These are phyloP conservation scores for Gouania willdenowi DNA, from an alignment of 2,797 vertebrate species.

Conservation along the genomic window DNA sequence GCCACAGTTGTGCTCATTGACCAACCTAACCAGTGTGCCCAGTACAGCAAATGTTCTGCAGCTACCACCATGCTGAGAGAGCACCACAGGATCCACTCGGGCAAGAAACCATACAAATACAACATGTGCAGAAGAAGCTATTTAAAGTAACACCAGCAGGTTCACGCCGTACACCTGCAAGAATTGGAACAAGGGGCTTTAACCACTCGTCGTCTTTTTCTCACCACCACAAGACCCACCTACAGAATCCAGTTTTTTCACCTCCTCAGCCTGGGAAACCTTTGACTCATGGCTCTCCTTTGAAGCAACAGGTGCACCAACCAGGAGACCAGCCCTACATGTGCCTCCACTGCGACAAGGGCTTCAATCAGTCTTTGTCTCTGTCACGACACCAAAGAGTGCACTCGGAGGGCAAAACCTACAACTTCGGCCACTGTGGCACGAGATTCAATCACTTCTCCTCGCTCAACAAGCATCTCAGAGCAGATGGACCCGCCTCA, in stretches of 20 bases:
- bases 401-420: constrained; percentile 79
- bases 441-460: constrained; percentile 81
- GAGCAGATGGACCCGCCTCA: constrained; percentile 39
- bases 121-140: constrained; percentile 84
- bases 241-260: constrained; percentile 75
- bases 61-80: constrained; percentile 76
- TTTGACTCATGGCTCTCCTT: constrained; percentile 61
- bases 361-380: constrained; percentile 83
- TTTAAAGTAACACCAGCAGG: constrained; percentile 82
- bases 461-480: constrained; percentile 78
- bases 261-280: constrained; percentile 66
- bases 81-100: constrained; percentile 80
- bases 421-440: constrained; percentile 77
- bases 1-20: constrained; percentile 62
- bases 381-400: constrained; percentile 82
- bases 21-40: constrained; percentile 75
- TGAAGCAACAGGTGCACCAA: constrained; percentile 72
- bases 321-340: constrained; percentile 81
- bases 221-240: constrained; percentile 78
- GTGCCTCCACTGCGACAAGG: constrained; percentile 81
- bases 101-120: constrained; percentile 82
- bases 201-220: constrained; percentile 82
- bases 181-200: constrained; percentile 82
- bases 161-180: constrained; percentile 81
- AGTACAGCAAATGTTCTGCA: constrained; percentile 80